phyloP scores from a whole-genome alignment of 2,888 invertebrate genomes.

The Phengaris arion region DNA sequence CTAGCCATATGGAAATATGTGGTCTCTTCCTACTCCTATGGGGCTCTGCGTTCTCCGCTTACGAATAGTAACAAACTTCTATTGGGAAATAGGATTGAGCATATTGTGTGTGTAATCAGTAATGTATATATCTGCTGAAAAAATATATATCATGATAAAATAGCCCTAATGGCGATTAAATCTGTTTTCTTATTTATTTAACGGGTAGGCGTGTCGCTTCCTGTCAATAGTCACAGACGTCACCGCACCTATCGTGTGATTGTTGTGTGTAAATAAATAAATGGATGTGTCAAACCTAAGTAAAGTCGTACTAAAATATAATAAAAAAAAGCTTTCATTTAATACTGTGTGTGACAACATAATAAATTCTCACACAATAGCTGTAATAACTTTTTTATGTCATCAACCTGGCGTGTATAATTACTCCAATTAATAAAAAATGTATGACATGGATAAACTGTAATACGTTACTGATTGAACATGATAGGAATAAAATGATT shows the following conservation, averaged over 20 bases:
- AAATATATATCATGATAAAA: neutral
- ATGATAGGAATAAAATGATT: neutral
- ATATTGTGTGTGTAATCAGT: too few species aligned
- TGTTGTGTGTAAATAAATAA: slow-evolving; percentile 9
- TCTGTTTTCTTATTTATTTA: slow-evolving; percentile 17
- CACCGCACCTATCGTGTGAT: neutral
- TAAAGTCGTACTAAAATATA: neutral
- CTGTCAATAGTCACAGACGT: neutral
- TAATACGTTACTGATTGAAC: neutral
- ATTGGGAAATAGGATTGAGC: too few species aligned
- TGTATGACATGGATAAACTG: neutral
- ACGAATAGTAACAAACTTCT: too few species aligned
- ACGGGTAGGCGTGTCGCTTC: neutral
- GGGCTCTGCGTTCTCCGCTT: too few species aligned
- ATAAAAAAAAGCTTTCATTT: neutral
- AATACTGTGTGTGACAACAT: neutral
- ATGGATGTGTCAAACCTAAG: slow-evolving; percentile 15
- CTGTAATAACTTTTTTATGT: neutral
- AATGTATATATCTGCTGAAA: too few species aligned
- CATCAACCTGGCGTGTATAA: neutral
- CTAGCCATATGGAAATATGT: too few species aligned
- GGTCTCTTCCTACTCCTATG: too few species aligned
- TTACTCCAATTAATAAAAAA: neutral
- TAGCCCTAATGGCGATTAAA: neutral
- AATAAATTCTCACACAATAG: neutral